phyloP scores from a whole-genome alignment of 2,797 vertebrate species.

The Sarcoramphus papa region DNA sequence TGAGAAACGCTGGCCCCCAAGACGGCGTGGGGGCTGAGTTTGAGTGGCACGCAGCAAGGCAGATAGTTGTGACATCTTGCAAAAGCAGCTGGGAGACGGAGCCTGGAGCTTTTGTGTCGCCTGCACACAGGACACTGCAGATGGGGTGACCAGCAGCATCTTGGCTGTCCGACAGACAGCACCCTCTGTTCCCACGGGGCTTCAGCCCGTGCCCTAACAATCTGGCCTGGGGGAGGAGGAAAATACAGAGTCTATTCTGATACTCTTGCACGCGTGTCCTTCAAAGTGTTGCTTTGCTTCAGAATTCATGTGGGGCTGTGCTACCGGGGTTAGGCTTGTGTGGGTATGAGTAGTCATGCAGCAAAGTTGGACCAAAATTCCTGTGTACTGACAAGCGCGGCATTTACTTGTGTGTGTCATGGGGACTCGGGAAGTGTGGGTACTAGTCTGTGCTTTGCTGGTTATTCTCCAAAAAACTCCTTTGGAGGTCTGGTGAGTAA shows the following conservation, averaged over 20 bases:
- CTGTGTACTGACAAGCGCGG: neutral
- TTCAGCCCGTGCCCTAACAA: neutral
- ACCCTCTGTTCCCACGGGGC: accelerated
- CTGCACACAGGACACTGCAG: accelerated
- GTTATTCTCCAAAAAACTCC: neutral
- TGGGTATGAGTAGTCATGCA: neutral
- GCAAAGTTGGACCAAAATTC: neutral
- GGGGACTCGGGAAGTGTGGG: conserved; percentile 8
- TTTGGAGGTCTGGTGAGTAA: neutral
- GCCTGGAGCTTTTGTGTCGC: neutral
- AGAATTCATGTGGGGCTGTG: neutral
- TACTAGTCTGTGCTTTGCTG: neutral
- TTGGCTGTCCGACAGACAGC: neutral
- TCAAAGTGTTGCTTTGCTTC: neutral
- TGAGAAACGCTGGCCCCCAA: neutral
- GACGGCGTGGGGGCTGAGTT: too few species aligned
- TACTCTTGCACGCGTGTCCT: neutral
- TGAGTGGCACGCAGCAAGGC: neutral
- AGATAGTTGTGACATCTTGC: accelerated
- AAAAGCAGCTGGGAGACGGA: neutral
- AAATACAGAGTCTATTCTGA: accelerated
- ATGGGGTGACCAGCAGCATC: neutral
- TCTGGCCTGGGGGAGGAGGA: neutral
- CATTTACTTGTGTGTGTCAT: neutral
- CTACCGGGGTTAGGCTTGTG: neutral